Base-by-base conservation (phyloP, 1,140 invertebrate species). In the Leptopilina clavipes region DNA sequence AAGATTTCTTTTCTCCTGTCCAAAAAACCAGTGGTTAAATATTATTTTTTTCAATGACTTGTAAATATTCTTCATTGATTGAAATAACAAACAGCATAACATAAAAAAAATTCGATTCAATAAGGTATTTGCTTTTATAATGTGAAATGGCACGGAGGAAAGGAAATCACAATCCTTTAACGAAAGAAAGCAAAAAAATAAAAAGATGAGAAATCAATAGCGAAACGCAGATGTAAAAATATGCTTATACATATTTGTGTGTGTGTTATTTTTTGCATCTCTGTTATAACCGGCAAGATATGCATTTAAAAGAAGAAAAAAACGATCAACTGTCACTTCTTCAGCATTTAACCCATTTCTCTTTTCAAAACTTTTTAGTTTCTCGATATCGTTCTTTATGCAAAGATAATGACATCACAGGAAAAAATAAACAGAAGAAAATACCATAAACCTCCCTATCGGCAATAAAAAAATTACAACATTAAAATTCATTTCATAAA, bases 301-400 rank as follows among this genome's bases (percentile, higher is more conserved):
- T 65, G 7, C 12, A 31, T 37, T 37, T 12, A 65, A 37, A 59
- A 14, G n/a, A n/a, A n/a, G n/a, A 5, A 25, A 65, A 37, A 65
- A 8, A 8, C 12, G 59, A 65, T 65, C 12, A n/a, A 31, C 25
- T 65, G 59, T n/a, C 59, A 65, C 59, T 65, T 65, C 3, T 37
- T 65, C 22, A n/a, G 25, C 22, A 65, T 31, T 65, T 31, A 65
- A 65, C 59, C 59, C 59, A 65, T 65, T 65, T 65, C 22, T 65
- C 6, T 12, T n/a, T 22, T 37, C n/a, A 14, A 31, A 31, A n/a
- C 22, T 2, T 25, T 25, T 65, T 12, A 6, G n/a, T 65, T n/a
- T 31, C 59, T 65, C 25, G 14, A 45, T 14, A 14, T 45, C 11
- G 11, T 14, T 45, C 11, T 14, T 45, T 45, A 14, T n/a, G 11